A percentile compares a stretch with the other conserved stretches of the same genome.
Conservation (phyloP, 1,140 invertebrate genomes). For the Rhynchophorus ferrugineus region DNA sequence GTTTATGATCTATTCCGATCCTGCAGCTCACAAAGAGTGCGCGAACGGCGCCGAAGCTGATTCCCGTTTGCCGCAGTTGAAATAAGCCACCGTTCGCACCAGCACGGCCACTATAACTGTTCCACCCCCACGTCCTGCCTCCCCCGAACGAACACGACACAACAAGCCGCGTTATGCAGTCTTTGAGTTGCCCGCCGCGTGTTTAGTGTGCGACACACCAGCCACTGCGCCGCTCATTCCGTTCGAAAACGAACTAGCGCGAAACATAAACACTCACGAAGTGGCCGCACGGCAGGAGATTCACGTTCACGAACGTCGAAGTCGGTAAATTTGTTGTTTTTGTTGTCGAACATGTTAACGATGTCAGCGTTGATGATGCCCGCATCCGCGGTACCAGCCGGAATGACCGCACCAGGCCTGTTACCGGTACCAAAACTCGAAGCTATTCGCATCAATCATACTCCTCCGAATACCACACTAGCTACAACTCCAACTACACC, state of each 20-base stretch:
- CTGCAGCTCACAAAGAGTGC: slow-evolving; percentile 30
- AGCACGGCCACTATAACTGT: slow-evolving; percentile 32
- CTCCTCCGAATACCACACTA: slow-evolving; percentile 29
- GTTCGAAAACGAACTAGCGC: slow-evolving; percentile 18
- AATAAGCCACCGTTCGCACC: slow-evolving; percentile 34
- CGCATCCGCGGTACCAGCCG: slow-evolving; percentile 34
- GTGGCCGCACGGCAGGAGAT: slow-evolving; percentile 13
- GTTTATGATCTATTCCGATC: slow-evolving; percentile 23
- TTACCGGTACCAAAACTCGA: slow-evolving; percentile 37
- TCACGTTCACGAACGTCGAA: too few relatives aligned
- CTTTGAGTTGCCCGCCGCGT: slow-evolving; percentile 37
- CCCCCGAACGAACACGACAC: slow-evolving; percentile 29
- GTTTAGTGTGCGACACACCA: slow-evolving; percentile 30
- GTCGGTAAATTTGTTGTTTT: too few relatives aligned
- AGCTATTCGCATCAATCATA: slow-evolving; percentile 32
- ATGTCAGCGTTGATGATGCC: slow-evolving; percentile 41
- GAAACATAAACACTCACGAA: slow-evolving; percentile 14
- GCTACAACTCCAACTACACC: slow-evolving; percentile 2
- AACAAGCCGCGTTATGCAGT: slow-evolving; percentile 36
- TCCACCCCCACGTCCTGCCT: slow-evolving; percentile 30
- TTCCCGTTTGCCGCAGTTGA: slow-evolving; percentile 36
- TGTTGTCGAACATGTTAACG: slow-evolving; percentile 31
- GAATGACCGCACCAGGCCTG: slow-evolving; percentile 32
- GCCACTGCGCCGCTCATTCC: slow-evolving; percentile 12
- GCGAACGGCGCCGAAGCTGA: slow-evolving; percentile 36